These are phyloP conservation scores for Triplophysa bombifrons DNA, from an alignment of 2,797 vertebrate species.

Conservation along the genomic window DNA sequence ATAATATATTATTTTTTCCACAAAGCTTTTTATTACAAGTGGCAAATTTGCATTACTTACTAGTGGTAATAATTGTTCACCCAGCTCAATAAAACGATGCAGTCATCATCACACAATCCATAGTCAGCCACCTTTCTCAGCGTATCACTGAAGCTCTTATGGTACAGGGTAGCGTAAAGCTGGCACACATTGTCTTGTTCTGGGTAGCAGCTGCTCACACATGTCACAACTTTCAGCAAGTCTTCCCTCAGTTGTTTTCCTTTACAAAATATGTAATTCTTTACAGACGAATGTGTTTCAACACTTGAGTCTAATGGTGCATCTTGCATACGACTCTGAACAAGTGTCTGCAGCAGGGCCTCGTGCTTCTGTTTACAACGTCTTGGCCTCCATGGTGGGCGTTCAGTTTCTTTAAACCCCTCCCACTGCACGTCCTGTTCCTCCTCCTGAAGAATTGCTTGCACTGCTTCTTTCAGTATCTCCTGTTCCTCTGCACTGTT, in stretches of 20 bases:
- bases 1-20: too few species aligned
- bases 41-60: constrained; percentile 73
- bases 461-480: constrained; percentile 78
- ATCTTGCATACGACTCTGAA: constrained; percentile 74
- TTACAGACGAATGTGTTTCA: constrained; percentile 68
- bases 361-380: constrained; percentile 78
- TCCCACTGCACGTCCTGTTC: constrained; percentile 75
- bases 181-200: constrained; percentile 78
- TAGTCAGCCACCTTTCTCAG: constrained; percentile 72
- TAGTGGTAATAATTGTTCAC: constrained; percentile 82
- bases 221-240: constrained; percentile 75
- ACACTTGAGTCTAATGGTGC: fast-evolving
- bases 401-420: neutral
- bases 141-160: constrained; percentile 73
- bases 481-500: constrained; percentile 46
- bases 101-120: constrained; percentile 77
- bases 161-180: constrained; percentile 81
- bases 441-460: constrained; percentile 78
- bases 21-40: too few species aligned
- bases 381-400: constrained; percentile 69
- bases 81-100: constrained; percentile 80
- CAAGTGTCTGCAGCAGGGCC: constrained; percentile 59
- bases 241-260: constrained; percentile 82
- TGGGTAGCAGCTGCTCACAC: constrained; percentile 82
- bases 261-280: constrained; percentile 70